Evolutionary conservation across 1,140 invertebrate genomes (phyloP).

Genomic region (Agraylea sexmaculata): DNA sequence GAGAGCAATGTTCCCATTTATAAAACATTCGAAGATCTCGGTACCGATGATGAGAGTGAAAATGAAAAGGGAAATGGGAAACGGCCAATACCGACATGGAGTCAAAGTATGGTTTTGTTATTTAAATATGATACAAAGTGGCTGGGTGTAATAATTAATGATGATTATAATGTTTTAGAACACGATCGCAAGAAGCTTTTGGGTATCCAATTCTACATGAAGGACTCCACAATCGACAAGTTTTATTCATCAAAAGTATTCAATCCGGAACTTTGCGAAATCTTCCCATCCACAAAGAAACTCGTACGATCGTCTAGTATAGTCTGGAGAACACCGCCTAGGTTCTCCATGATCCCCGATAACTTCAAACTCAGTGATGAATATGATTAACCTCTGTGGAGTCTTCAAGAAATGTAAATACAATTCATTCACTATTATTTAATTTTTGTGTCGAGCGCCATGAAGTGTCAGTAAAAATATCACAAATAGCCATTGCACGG

Average conservation of each 20-base stretch:
- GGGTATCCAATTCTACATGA: slow-evolving; percentile 27
- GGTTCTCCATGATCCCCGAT: slow-evolving; percentile 24
- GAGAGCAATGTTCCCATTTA: too few relatives aligned
- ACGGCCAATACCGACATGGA: slow-evolving; percentile 8
- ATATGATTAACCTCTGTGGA: too few relatives aligned
- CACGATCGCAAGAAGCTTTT: slow-evolving; percentile 25
- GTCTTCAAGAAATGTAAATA: too few relatives aligned
- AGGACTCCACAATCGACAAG: slow-evolving; percentile 34
- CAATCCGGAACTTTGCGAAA: slow-evolving; percentile 49
- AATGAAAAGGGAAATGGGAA: slow-evolving; percentile 5
- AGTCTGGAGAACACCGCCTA: slow-evolving; percentile 54
- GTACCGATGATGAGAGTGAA: slow-evolving; percentile 13
- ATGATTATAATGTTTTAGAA: slow-evolving; percentile 27
- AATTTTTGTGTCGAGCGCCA: too few relatives aligned
- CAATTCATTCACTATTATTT: too few relatives aligned
- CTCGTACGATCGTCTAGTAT: slow-evolving; percentile 59
- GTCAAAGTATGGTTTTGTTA: slow-evolving; percentile 8
- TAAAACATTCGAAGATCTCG: slow-evolving; percentile 10
- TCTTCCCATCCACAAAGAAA: slow-evolving; percentile 49
- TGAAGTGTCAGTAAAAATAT: too few relatives aligned
- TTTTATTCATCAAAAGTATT: slow-evolving; percentile 51
- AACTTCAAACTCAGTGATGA: too few relatives aligned
- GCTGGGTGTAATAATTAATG: too few relatives aligned
- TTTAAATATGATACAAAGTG: too few relatives aligned
- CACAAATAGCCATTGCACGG: too few relatives aligned